phyloP scores from a whole-genome alignment of 2,797 vertebrate genomes.

The Prionace glauca region DNA sequence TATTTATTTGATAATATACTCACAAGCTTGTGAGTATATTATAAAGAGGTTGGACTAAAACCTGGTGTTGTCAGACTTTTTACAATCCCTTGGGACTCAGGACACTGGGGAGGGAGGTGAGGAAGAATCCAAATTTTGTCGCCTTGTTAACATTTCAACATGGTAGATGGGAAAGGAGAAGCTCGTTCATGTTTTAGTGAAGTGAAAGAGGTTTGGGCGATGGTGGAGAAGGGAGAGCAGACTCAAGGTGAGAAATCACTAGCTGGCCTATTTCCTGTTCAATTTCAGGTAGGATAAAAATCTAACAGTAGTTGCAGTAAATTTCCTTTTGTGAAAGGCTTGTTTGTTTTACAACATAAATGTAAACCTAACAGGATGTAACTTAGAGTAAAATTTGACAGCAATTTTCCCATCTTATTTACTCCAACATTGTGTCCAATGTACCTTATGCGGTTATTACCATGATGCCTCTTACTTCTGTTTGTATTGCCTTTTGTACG shows the following conservation, averaged over 20 bases:
- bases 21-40: too few species aligned
- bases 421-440: not conserved
- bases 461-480: not conserved
- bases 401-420: not conserved
- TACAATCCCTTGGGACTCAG: not conserved
- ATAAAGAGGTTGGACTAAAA: too few species aligned
- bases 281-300: not conserved
- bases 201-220: not conserved
- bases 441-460: not conserved
- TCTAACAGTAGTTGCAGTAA: not conserved
- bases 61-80: too few species aligned
- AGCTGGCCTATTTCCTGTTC: not conserved
- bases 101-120: not conserved
- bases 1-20: too few species aligned
- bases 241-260: not conserved
- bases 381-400: not conserved
- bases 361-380: not conserved
- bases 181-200: not conserved
- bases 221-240: not conserved
- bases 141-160: not conserved
- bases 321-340: not conserved
- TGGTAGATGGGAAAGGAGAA: not conserved
- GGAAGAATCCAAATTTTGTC: not conserved
- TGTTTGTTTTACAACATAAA: not conserved
- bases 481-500: not conserved